Conservation (phyloP, 1,140 invertebrate genomes). For the Pararge aegeria region DNA sequence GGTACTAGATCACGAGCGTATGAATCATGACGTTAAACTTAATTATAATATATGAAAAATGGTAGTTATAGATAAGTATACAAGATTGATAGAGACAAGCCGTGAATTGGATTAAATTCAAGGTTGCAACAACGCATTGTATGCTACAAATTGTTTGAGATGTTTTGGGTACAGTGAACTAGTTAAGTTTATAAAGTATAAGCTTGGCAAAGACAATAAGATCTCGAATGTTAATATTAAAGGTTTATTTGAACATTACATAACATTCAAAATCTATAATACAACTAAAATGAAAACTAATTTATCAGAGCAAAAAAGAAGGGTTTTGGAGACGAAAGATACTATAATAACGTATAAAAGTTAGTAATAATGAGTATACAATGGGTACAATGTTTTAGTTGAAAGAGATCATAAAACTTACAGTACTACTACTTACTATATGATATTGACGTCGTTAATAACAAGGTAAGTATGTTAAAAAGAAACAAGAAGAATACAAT, state of each 20-base stretch:
- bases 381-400: too few relatives aligned
- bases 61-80: too few relatives aligned
- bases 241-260: too few relatives aligned
- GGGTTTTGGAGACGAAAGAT: too few relatives aligned
- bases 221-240: background rate
- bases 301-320: too few relatives aligned
- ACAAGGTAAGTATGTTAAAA: conserved; percentile 2
- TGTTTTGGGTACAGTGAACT: conserved; percentile 8
- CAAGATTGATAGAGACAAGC: conserved; percentile 15
- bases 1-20: too few relatives aligned
- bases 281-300: too few relatives aligned
- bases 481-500: background rate
- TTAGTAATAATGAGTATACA: too few relatives aligned
- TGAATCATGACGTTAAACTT: too few relatives aligned
- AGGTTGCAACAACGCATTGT: conserved; percentile 13
- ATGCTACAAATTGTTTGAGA: conserved; percentile 7
- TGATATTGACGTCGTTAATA: background rate
- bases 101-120: conserved; percentile 12
- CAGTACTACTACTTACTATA: background rate
- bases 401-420: background rate
- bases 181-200: background rate
- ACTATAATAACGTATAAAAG: too few relatives aligned
- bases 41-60: too few relatives aligned
- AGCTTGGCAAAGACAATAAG: background rate
- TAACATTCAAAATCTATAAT: too few relatives aligned